Evolutionary conservation across 2,888 invertebrate species (phyloP), one percentile per base, ranked within the genome.

Genomic region (Isoperla grammatica): DNA sequence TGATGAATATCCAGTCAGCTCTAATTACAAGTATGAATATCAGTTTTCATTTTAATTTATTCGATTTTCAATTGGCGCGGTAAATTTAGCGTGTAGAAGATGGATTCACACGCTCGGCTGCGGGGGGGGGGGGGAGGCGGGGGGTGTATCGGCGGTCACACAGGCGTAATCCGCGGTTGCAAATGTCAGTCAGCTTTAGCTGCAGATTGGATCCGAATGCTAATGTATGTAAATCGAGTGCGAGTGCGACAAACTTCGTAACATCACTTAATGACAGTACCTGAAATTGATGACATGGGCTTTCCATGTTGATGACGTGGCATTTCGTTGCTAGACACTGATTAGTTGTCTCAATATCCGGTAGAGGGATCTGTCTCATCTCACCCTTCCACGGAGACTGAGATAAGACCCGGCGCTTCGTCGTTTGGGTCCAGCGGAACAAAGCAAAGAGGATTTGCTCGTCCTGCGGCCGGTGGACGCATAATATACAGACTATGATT

Each of bases 281-380:
- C 42, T 40, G 42, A 40, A 13, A 40, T 40, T 40, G 42, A 40
- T 40, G 42, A 40, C 42, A 4, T 5, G 5, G 15, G 42, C 42
- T 40, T 40, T 40, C 42, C 42, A 40, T 40, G 42, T 40, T 40
- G 42, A 40, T 40, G 42, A 40, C 42, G 15, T 15, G 12, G 15
- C 5, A 12, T 40, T 40, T 12, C 42, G 15, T 40, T 40, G n/a
- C 12, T 12, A 40, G 42, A 40, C 42, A 40, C 42, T 40, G 42
- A 40, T 40, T 40, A 40, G 42, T 40, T 15, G 42, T 40, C 42
- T 40, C 42, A 40, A 40, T 40, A 40, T 40, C 42, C 42, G 3
- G 42, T 40, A 40, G 29, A 29, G 29, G 29, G 29, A 29, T 6
- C 29, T 29, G n/a, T n/a, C 8, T 4, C 8, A 29, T 29, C 29